Base-by-base conservation (phyloP, 2,113 vertebrate species). In the Laterallus jamaicensis region DNA sequence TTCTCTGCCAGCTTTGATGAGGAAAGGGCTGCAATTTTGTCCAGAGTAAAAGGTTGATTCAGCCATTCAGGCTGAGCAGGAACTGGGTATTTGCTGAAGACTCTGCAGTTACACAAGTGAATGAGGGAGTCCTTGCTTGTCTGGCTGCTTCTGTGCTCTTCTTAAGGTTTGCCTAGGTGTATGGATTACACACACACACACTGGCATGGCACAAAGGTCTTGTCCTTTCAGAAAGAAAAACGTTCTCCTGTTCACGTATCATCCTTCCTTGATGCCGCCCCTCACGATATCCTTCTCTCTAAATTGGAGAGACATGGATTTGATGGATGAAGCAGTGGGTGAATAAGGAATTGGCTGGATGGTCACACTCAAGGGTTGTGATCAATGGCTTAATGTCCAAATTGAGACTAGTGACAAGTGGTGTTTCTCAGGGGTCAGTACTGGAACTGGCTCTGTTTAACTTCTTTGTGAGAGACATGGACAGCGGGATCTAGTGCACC, bases 131-230 rank as follows among this genome's bases (percentile, higher is more conserved):
- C 9, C 5, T 67, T 87, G 82, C 58, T 60, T 60, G 11, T 22
- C 62, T 26, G 26, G 29, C 58, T 90, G 71, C 58, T 39, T 22
- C 60, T 79, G 29, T 52, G 24, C 59, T 40, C 71, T 62, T 52
- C 24, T 17, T 18, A 73, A 44, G 55, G 79, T n/a, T 39, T n/a
- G 29, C 24, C 2, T 29, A 31, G 20, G 64, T 67, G 13, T 26
- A 26, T 25, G 35, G 16, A 5, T 63, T 13, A 60, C 15, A 35
- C 26, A 12, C 10, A 8, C 2, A 29, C 1, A 2, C 11, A 1
- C 69, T 74, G 52, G 13, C 28, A 25, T 52, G 24, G n/a, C 78
- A 83, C 25, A 6, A 52, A 66, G 42, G 32, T 76, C 52, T 55
- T 63, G 42, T 52, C 69, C 74, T 90, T 78, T 78, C 70, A 92